Conservation (phyloP, 1,140 invertebrate species). For the Pseudomyrmex flavicornis region DNA sequence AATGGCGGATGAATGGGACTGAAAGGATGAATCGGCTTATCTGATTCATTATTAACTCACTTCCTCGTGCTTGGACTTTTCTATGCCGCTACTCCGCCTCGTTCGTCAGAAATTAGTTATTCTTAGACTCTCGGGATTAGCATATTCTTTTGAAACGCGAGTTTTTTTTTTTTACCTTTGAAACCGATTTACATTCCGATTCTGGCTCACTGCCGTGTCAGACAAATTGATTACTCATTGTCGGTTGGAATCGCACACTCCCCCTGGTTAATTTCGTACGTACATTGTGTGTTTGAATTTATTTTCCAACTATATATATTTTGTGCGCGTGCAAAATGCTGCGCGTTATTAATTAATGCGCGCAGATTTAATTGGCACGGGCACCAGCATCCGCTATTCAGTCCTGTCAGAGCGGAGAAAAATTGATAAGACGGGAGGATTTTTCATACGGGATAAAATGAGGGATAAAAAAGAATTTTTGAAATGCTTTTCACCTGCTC, state of each 20-base stretch:
- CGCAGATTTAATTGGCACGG: not conserved
- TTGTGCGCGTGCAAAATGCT: too few species aligned
- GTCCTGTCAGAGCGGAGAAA: not conserved
- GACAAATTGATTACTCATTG: too few species aligned
- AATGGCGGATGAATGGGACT: conserved; percentile 7
- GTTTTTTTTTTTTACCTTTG: not conserved
- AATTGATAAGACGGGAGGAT: too few species aligned
- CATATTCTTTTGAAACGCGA: not conserved
- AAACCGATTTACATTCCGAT: not conserved
- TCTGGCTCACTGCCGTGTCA: too few species aligned
- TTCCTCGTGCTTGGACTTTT: conserved; percentile 13
- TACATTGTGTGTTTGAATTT: too few species aligned
- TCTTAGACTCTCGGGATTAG: not conserved
- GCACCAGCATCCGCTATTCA: not conserved
- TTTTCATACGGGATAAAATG: conserved; percentile 1
- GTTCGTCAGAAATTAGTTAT: not conserved
- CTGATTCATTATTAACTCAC: conserved; percentile 1
- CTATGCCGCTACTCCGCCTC: too few species aligned
- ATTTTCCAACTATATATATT: too few species aligned
- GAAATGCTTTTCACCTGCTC: conserved; percentile 12
- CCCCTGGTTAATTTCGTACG: too few species aligned
- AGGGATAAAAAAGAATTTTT: conserved; percentile 1
- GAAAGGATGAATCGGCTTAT: conserved; percentile 25
- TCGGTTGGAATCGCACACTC: too few species aligned
- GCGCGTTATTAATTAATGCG: too few species aligned